Evolutionary conservation across 2,888 invertebrate species (phyloP), one percentile per base, ranked within the genome.

Genomic region (Agrochola circellaris): DNA sequence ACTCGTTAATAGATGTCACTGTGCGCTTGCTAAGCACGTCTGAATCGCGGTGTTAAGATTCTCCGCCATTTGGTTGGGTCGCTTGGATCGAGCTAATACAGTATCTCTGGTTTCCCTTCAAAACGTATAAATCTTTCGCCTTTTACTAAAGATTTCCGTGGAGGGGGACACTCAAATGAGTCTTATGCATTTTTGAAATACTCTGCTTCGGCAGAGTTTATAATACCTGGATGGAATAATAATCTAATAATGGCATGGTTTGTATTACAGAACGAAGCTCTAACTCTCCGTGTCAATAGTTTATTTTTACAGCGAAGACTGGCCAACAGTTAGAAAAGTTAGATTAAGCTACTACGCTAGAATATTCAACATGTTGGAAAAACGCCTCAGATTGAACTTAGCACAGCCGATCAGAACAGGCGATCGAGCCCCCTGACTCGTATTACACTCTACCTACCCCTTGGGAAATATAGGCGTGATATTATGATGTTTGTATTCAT

Each of bases 91-190:
- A 11, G 0, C 23, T 3, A 2, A 5, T 5, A 2, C 15, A 17
- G 15, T 61, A 84, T 67, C 85, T 97, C 97, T 97, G 97, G 97
- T 96, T 97, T 97, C 97, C 97, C 97, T 97, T 97, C 97, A 97
- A 94, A 93, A 97, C 97, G 97, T 93, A 97, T 97, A 98, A 97
- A 98, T 97, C 97, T 97, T 98, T 98, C 97, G 97, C 97, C 97
- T 97, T 97, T 97, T 97, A 97, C 97, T 98, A 97, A 97, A 97
- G 97, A 97, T 98, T 97, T 97, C 97, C 97, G 97, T 97, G 97
- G 97, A 97, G 97, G 97, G 97, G 97, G 96, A 96, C 97, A 97
- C 97, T 97, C 97, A 97, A 97, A 98, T 97, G 97, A 97, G 97
- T 97, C 97, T 97, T 26, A 20, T 0, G n/a, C 5, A 80, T 81